Conservation (phyloP, 2,797 vertebrate genomes). For the Podargus strigoides region DNA sequence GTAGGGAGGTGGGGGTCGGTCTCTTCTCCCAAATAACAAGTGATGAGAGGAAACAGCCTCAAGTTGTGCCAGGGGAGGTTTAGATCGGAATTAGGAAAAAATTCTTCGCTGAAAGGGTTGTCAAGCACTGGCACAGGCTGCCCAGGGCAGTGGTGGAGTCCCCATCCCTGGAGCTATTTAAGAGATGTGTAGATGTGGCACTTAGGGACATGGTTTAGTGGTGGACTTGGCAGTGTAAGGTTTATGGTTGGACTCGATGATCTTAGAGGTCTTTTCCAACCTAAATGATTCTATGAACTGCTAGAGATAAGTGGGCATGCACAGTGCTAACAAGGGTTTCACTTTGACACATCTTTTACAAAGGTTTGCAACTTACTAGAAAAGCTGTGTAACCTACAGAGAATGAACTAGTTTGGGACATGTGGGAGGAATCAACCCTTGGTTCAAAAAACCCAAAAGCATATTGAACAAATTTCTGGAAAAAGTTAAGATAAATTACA, state of each 20-base stretch:
- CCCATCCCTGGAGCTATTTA: no score
- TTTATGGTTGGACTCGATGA: neutral
- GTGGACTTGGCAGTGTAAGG: no score
- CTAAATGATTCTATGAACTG: neutral
- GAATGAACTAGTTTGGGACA: neutral
- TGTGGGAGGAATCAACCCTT: rapidly evolving
- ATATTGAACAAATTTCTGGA: neutral
- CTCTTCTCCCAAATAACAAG: no score
- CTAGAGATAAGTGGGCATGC: neutral
- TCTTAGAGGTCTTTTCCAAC: neutral
- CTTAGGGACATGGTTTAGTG: no score
- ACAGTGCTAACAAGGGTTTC: neutral
- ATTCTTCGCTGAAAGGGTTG: no score
- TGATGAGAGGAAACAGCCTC: no score
- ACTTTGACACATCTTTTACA: neutral
- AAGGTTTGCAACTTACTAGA: neutral
- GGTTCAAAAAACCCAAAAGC: neutral
- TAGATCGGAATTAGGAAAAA: no score
- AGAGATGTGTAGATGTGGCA: no score
- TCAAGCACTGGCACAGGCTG: no score
- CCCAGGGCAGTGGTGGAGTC: no score
- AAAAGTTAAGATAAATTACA: neutral
- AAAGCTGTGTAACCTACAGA: neutral
- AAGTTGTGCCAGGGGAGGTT: no score
- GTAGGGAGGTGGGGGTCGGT: no score